Evolutionary conservation across 2,797 vertebrate species (phyloP).

Genomic region (Chrosomus eos): DNA sequence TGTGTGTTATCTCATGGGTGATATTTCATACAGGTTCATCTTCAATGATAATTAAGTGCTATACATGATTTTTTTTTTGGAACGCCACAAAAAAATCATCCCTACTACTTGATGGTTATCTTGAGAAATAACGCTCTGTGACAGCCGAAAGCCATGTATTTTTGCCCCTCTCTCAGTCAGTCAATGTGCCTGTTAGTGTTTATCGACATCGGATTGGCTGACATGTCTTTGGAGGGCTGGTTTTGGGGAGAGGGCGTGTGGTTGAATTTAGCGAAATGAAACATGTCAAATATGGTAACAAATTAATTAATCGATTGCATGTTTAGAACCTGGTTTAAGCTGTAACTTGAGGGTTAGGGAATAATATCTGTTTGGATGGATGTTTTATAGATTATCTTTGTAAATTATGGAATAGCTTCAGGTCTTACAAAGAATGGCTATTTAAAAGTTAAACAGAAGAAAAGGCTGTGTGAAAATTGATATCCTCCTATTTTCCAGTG

Average conservation of each 20-base stretch:
- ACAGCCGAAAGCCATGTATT: neutral
- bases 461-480: slow-evolving; percentile 21
- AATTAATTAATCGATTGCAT: neutral
- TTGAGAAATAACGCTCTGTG: neutral
- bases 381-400: slow-evolving; percentile 1
- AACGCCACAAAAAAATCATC: neutral
- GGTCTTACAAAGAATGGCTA: slow-evolving; percentile 15
- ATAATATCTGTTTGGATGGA: neutral
- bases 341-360: neutral
- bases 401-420: neutral
- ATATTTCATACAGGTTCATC: neutral
- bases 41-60: neutral
- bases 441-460: slow-evolving; percentile 21
- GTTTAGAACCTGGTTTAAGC: neutral
- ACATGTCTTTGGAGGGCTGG: neutral
- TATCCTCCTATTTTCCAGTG: slow-evolving; percentile 21
- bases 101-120: neutral
- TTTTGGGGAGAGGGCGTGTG: neutral
- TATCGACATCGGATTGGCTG: neutral
- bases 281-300: neutral
- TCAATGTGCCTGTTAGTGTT: neutral
- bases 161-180: neutral
- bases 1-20: neutral
- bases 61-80: neutral
- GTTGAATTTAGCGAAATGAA: neutral